Conservation (phyloP, 2,888 invertebrate genomes). For the Andrena trimmerana region DNA sequence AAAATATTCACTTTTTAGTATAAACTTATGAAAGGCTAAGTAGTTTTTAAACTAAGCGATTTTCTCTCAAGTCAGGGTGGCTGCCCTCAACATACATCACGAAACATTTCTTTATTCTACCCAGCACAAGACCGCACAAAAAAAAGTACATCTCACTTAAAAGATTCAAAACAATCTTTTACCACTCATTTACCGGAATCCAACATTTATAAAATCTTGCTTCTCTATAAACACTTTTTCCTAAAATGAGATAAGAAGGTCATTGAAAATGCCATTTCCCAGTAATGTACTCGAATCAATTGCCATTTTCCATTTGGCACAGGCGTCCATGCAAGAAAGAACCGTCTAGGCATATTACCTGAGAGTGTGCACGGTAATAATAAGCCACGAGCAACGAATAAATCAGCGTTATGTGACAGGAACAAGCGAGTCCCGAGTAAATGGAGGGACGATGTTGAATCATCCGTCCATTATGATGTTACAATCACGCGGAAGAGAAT, state of each 20-base stretch:
- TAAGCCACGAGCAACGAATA: slow-evolving; percentile 44
- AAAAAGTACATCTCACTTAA: too few species aligned
- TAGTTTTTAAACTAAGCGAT: too few species aligned
- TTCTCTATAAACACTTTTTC: not conserved
- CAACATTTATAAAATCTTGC: too few species aligned
- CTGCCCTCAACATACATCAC: too few species aligned
- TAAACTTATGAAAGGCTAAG: too few species aligned
- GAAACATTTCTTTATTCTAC: too few species aligned
- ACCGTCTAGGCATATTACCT: not conserved
- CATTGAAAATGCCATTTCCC: not conserved
- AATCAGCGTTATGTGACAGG: slow-evolving; percentile 51
- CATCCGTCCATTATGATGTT: slow-evolving; percentile 51
- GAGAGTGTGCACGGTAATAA: slow-evolving; percentile 8
- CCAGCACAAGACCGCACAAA: too few species aligned
- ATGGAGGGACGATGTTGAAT: slow-evolving; percentile 28
- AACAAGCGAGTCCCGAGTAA: slow-evolving; percentile 29
- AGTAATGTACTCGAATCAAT: not conserved
- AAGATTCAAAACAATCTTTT: too few species aligned
- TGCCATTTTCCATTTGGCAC: not conserved
- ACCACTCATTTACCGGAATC: too few species aligned
- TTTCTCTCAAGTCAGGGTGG: too few species aligned
- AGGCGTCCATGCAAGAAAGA: not conserved
- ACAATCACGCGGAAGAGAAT: slow-evolving; percentile 74
- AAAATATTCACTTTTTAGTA: too few species aligned
- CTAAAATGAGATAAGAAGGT: not conserved